phyloP scores from a whole-genome alignment of 2,797 vertebrate species.

The Dendrocincla fuliginosa region DNA sequence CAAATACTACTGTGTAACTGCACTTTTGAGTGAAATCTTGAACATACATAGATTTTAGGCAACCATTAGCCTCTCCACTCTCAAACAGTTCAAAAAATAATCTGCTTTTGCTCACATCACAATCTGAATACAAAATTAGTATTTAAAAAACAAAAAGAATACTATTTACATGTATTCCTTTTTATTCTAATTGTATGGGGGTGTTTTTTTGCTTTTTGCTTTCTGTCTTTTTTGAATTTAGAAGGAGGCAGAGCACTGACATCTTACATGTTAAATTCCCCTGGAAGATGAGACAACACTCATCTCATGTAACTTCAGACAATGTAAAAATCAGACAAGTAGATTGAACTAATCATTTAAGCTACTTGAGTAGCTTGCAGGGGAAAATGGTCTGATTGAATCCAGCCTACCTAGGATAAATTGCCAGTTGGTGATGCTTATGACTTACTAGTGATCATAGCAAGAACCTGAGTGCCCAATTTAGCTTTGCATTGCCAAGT shows the following conservation, averaged over 20 bases:
- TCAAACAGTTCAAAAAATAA: neutral
- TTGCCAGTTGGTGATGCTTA: neutral
- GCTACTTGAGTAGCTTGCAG: neutral
- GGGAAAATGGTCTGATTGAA: neutral
- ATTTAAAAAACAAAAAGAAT: neutral
- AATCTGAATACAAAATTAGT: neutral
- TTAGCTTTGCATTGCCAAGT: neutral
- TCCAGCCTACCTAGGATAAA: neutral
- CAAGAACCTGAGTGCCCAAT: neutral
- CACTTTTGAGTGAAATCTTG: neutral
- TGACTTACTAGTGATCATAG: neutral
- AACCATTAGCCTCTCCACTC: neutral
- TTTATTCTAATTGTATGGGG: neutral
- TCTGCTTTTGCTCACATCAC: neutral
- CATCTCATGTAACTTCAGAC: conserved; percentile 5
- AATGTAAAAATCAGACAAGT: conserved; percentile 25
- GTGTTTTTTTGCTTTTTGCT: neutral
- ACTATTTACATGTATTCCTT: neutral
- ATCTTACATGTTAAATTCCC: neutral
- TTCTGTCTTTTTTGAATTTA: neutral
- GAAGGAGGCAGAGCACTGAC: neutral
- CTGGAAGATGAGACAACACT: neutral
- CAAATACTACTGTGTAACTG: neutral
- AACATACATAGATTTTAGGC: neutral
- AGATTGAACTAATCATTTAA: neutral